A percentile compares a stretch with the other conserved stretches of the same genome.
Conservation (phyloP, 2,888 invertebrate species). For the Hyles lineata region DNA sequence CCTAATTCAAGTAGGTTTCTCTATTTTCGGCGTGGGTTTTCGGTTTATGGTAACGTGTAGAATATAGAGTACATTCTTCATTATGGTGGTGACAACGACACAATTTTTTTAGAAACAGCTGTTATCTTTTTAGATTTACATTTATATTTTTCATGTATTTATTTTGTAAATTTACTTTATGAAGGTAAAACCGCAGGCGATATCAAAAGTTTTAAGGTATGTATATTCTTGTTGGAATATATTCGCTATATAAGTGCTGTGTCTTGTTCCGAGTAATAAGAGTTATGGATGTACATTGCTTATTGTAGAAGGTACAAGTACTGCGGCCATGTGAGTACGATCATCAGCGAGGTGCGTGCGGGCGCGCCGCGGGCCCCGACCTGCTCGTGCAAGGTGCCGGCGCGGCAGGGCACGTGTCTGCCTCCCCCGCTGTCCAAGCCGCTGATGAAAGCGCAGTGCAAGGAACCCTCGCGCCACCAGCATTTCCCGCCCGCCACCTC, state of each 20-base stretch:
- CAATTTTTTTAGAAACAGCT: not conserved
- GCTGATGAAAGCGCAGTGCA: conserved; percentile 13
- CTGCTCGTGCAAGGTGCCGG: not conserved
- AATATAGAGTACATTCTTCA: too few relatives aligned
- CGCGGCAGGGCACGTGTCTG: not conserved
- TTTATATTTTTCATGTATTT: not conserved
- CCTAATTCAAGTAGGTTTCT: too few relatives aligned
- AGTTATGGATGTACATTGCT: not conserved
- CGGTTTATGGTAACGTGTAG: too few relatives aligned
- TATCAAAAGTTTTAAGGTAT: conserved; percentile 25
- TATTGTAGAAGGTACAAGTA: conserved; percentile 27
- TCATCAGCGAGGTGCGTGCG: not conserved
- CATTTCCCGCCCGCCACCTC: conserved; percentile 35
- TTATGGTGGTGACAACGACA: not conserved
- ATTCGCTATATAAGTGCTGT: too few relatives aligned
- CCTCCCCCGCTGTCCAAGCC: not conserved
- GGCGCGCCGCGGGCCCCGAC: not conserved
- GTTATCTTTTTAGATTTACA: not conserved
- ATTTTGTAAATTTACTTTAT: conserved; percentile 1
- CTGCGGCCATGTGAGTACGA: conserved; percentile 3
- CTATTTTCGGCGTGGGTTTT: too few relatives aligned
- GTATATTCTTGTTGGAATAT: not conserved
- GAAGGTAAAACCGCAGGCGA: conserved; percentile 11
- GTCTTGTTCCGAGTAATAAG: not conserved
- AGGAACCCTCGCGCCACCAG: not conserved